These are phyloP conservation scores for Myotis lucifugus DNA, from an alignment of 2,113 vertebrate genomes.

Conservation along the genomic window DNA sequence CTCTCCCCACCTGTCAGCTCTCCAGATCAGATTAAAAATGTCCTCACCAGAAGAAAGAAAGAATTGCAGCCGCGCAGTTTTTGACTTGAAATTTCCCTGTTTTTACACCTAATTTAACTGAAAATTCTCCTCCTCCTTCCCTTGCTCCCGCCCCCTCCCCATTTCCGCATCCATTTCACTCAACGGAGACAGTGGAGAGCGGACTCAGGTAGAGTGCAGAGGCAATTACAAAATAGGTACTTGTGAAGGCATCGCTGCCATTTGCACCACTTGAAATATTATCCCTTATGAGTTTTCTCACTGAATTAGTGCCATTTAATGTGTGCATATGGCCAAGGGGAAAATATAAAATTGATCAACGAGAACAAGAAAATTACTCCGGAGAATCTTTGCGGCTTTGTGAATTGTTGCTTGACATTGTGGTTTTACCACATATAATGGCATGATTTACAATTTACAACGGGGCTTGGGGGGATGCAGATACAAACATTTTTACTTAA, in stretches of 20 bases:
- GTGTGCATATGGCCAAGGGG: conserved; percentile 56
- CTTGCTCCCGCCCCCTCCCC: neutral
- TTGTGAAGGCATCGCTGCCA: conserved; percentile 6
- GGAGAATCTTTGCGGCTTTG: conserved; percentile 67
- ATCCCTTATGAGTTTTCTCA: conserved; percentile 54
- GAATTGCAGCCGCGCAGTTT: neutral
- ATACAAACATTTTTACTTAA: conserved; percentile 75
- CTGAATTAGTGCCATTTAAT: conserved; percentile 71
- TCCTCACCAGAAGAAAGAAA: conserved; percentile 22
- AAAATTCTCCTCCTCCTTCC: neutral
- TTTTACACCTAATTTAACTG: conserved; percentile 42
- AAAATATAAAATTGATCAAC: conserved; percentile 71
- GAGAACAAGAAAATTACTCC: conserved; percentile 60
- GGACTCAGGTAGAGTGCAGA: conserved; percentile 34
- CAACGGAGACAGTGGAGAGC: neutral
- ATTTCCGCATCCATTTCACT: conserved; percentile 12
- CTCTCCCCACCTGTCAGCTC: neutral
- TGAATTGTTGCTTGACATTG: conserved; percentile 60
- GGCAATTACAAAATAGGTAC: conserved; percentile 52
- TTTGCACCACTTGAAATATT: conserved; percentile 54
- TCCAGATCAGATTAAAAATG: neutral
- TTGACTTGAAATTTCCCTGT: conserved; percentile 35
- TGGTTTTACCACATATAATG: conserved; percentile 62
- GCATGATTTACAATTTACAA: conserved; percentile 67
- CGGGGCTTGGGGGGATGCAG: conserved; percentile 55